Conservation (phyloP, 1,140 invertebrate genomes). For the Drosophila cardini region DNA sequence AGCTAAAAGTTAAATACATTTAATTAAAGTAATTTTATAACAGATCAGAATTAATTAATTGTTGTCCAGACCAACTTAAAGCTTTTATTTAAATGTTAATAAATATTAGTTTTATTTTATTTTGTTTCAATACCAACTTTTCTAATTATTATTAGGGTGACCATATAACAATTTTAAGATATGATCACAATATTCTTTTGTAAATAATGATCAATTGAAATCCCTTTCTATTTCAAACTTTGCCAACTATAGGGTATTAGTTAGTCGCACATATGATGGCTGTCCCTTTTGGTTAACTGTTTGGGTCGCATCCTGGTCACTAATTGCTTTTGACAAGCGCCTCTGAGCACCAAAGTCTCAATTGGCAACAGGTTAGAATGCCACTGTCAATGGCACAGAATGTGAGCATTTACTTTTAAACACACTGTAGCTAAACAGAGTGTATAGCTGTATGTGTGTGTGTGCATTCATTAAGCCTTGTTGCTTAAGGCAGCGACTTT, state of each 20-base stretch:
- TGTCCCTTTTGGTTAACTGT: slow-evolving; percentile 1
- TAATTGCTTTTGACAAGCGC: slow-evolving; percentile 70
- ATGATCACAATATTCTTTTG: no score
- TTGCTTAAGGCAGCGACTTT: slow-evolving; percentile 34
- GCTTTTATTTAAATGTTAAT: no score
- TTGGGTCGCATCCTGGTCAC: slow-evolving; percentile 44
- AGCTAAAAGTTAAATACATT: no score
- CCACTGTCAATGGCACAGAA: slow-evolving; percentile 19
- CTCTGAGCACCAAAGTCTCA: slow-evolving; percentile 12
- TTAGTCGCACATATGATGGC: neutral
- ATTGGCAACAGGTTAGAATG: slow-evolving; percentile 74
- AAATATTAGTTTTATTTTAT: no score
- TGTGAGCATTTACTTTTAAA: slow-evolving; percentile 60
- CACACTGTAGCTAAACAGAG: slow-evolving; percentile 8
- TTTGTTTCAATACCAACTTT: no score
- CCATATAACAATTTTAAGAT: no score
- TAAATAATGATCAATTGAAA: neutral
- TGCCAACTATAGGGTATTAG: slow-evolving; percentile 11
- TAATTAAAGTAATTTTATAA: no score
- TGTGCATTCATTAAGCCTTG: slow-evolving; percentile 52
- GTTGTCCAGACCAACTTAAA: no score
- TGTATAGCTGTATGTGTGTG: neutral
- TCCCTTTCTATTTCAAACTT: no score
- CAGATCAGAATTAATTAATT: no score
- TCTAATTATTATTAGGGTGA: no score